Base-by-base conservation (phyloP, 2,888 invertebrate species). In the Linnaemya vulpina region DNA sequence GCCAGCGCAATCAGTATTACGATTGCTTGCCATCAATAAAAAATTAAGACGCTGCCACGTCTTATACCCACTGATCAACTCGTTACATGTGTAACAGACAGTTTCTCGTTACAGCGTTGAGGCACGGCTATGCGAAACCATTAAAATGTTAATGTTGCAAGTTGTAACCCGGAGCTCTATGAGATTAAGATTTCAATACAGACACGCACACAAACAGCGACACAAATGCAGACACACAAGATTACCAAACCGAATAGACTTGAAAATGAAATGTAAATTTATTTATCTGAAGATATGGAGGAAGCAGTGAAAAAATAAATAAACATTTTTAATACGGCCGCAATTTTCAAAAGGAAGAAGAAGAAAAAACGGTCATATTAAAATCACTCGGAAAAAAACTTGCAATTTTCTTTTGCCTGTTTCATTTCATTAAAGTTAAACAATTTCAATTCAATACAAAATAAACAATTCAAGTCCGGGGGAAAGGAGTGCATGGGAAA, bases 111-210 rank as follows among this genome's bases (percentile, higher is more conserved):
- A 22, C 35, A 7, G 20, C 15, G 15, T 13, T 11, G 38, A 51
- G 40, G 25, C 53, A 40, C 25, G 17, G 49, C 38, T 25, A 70
- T 7, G 25, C 13, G 40, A 58, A 17, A 35, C 73, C 65, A 67
- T 80, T 80, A 67, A 80, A 80, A 73, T 79, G 65, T 80, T 73
- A 80, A 73, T 65, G 35, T 65, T 63, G 49, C 38, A 38, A 67
- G 35, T 77, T 58, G 43, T 22, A 68, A 62, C 22, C 40, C 46
- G 17, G 35, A 70, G 67, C 60, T 60, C 58, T 4, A 49, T 58
- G 25, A 80, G 67, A 58, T 73, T 58, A 60, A 80, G 67, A 80
- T 73, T 55, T 73, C 15, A 70, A n/a, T 13, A 22, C 46, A 46
- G 17, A 35, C 5, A 38, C 3, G 38, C 17, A 30, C 11, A 49